Evolutionary conservation across 2,888 invertebrate species (phyloP), one percentile per base, ranked within the genome.

Genomic region (Aleiodes leptofemur): DNA sequence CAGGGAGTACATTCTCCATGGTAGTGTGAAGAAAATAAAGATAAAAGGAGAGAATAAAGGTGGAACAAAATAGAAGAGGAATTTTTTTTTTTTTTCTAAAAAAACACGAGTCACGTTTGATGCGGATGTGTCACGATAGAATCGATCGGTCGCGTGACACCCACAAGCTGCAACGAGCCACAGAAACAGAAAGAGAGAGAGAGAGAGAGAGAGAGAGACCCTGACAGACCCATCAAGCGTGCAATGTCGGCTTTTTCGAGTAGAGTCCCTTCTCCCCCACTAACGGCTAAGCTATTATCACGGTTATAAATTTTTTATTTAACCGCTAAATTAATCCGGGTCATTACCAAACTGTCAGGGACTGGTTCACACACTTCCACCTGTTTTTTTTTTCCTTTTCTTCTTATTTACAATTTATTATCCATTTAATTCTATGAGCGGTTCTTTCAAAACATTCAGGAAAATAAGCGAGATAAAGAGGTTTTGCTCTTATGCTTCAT

Each of bases 291-390:
- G 9, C 16, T 69, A 74, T 73, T 70, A 73, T 76, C 74, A 72
- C 74, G 75, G 78, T 77, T 76, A 59, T 43, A 72, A 50, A 70
- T 76, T 72, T 74, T 72, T 69, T 71, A 73, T 77, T 79, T 61
- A 69, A 77, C 55, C 69, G 53, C 68, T 43, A 59, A 61, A 66
- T 71, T 50, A 71, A 79, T 80, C 78, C 82, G 81, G 84, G 84
- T 84, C 84, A 86, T 85, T 85, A 85, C 81, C 82, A 79, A 83
- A 78, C 80, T 82, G 83, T 83, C 85, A 84, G 82, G 84, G 84
- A 78, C 72, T 61, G 23, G 13, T 51, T 38, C 55, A 56, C 38
- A 13, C 38, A 56, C 50, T 69, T 69, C 50, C 50, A 64, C 4
- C 34, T 23, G 34, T n/a, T 29, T 70, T 16, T 56, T 38, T 57